Evolutionary conservation across 2,113 vertebrate species (phyloP), one percentile per base, ranked within the genome.

Genomic region (Pongo pygmaeus): DNA sequence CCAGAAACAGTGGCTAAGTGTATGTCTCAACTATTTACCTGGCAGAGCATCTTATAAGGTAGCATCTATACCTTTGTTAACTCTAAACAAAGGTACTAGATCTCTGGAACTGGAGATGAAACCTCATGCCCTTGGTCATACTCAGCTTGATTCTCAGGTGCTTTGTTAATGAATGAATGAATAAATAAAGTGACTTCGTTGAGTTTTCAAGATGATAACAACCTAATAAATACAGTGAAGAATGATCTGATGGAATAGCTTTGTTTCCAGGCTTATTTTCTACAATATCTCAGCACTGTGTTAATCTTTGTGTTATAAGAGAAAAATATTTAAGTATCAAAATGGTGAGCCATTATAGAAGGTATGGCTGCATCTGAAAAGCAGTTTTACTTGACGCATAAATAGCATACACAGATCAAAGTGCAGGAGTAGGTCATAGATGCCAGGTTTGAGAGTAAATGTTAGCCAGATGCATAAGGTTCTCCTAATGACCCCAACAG

Each of bases 191-290:
- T 93, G 85, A 94, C 80, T 57, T 89, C 64, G 46, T 67, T 90
- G 35, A 64, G 64, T 10, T 69, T 97, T 57, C 86, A 97, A 94
- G 97, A 96, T 98, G 95, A 98, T 97, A 96, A 93, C 97, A 95
- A n/a, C 46, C n/a, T 14, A 78, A 93, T 72, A 78, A 81, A 84
- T 38, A 43, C 22, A 91, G 30, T 57, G 50, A 87, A 87, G 94
- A 95, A 94, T 93, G 1, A 50, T 13, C 4, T 97, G 92, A 43
- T 25, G 17, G 27, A 61, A 57, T 43, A 67, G 55, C 93, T 98
- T 98, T 46, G 90, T 95, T 93, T 97, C 7, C 84, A 96, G 89
- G 14, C 27, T 95, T 96, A 89, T 98, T 97, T 97, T 94, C 88
- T 77, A 0, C 55, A 97, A 74, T 72, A 43, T 80, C 38, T 93